Base-by-base conservation (phyloP, 1,140 invertebrate species). In the Pseudachorutes palmiensis region DNA sequence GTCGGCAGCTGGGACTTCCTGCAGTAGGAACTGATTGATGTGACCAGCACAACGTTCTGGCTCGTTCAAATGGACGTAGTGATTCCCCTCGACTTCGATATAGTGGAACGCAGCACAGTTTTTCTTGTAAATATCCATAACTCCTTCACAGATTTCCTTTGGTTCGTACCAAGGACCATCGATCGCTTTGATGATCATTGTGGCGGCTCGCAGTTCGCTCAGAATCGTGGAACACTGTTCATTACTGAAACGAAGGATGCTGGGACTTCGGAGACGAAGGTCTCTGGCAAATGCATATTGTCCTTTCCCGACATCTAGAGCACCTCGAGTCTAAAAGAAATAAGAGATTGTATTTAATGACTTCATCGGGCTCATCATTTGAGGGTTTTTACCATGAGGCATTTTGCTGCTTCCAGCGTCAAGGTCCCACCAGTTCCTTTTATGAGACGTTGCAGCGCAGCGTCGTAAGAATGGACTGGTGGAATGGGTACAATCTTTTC, bases 41-140 rank as follows among this genome's bases (percentile, higher is more conserved):
- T 82, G 75, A 24, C 79, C 77, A 2, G 82, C 81, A 66, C 88
- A 76, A 66, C 76, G 75, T 72, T 85, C 80, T 0, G 88, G 84
- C 72, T 86, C 79, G 64, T 85, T 88, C 48, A 91, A 79, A 77
- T 91, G 88, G 12, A 87, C 79, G 76, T 90, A 88, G 79, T 91
- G 89, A 5, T 82, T 85, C 16, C 87, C 87, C n/a, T 84, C 80
- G 0, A 90, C 76, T 70, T 83, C 80, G 58, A 84, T 78, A 66
- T 80, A 83, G 72, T 84, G 79, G 75, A 86, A 71, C 0, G 24
- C 2, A 16, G 58, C 2, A 19, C 62, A 62, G 12, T 68, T 65
- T 22, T 49, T 31, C 28, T 45, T 57, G 31, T 72, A 69, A 24
- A 72, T 41, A 22, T 67, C 55, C 0, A 72, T 24, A 1, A 55